Percentiles rank a stretch among this genome's conserved stretches.
Conservation (phyloP, 1,140 invertebrate genomes). For the Pseudomyrmex flavicornis region DNA sequence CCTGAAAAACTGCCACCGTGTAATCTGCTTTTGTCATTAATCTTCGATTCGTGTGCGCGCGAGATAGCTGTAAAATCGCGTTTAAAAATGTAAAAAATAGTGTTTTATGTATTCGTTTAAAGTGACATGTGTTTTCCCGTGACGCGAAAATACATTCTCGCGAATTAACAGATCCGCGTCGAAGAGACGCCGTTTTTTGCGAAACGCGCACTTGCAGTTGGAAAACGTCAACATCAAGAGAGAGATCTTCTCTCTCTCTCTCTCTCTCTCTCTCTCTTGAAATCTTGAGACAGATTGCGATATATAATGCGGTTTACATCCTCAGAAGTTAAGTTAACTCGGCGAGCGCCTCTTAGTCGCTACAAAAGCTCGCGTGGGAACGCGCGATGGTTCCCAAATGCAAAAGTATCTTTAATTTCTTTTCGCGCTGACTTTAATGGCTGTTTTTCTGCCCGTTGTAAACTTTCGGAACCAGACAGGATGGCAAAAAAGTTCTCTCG, state of each 20-base stretch:
- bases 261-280: neutral
- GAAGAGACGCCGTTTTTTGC: neutral
- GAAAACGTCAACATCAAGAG: neutral
- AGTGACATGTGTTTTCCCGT: neutral
- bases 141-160: neutral
- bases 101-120: neutral
- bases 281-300: neutral
- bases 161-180: slow-evolving; percentile 7
- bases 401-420: slow-evolving; percentile 63
- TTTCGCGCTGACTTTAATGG: slow-evolving; percentile 56
- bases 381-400: slow-evolving; percentile 50
- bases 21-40: slow-evolving; percentile 47
- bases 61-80: neutral
- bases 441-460: slow-evolving; percentile 51
- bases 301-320: slow-evolving; percentile 54
- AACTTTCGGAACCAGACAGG: slow-evolving; percentile 30
- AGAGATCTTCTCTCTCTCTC: neutral
- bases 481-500: slow-evolving; percentile 34
- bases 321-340: slow-evolving; percentile 61
- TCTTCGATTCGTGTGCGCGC: slow-evolving; percentile 22
- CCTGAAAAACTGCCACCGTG: slow-evolving; percentile 26
- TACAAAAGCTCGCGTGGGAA: slow-evolving; percentile 57
- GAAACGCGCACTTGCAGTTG: slow-evolving; percentile 27
- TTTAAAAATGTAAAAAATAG: neutral
- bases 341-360: slow-evolving; percentile 38